Conservation (phyloP, 2,888 invertebrate genomes). For the Nycteola revayana region DNA sequence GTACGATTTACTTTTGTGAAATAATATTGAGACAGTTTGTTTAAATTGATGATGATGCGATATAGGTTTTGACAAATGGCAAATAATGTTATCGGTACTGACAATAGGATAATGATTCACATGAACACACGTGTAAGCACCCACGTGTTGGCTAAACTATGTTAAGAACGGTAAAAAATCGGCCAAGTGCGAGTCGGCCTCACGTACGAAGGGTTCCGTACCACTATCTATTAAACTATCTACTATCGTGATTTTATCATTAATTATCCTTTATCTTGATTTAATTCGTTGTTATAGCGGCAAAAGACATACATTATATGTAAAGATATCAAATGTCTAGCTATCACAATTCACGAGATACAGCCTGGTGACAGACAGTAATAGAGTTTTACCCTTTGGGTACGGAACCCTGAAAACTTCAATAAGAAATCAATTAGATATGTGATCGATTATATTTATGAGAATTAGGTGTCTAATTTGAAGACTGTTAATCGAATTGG, state of each 20-base stretch:
- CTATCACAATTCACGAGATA: too few species aligned
- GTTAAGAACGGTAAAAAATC: slow-evolving; percentile 65
- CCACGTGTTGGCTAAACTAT: slow-evolving; percentile 48
- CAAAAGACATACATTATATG: too few species aligned
- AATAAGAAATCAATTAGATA: slow-evolving; percentile 9
- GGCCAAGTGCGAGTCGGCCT: too few species aligned
- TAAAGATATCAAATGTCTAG: too few species aligned
- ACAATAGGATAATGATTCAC: slow-evolving; percentile 33
- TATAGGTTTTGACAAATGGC: slow-evolving; percentile 20
- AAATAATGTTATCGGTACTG: slow-evolving; percentile 26
- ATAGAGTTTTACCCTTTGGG: slow-evolving; percentile 29
- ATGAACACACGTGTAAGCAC: slow-evolving; percentile 34
- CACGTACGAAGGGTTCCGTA: too few species aligned
- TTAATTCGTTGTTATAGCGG: too few species aligned
- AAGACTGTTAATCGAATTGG: slow-evolving; percentile 20
- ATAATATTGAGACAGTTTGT: slow-evolving; percentile 26
- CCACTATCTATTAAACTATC: too few species aligned
- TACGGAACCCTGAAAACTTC: slow-evolving; percentile 6
- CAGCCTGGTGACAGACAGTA: too few species aligned
- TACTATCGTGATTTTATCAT: too few species aligned
- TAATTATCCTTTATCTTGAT: too few species aligned
- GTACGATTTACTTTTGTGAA: slow-evolving; percentile 9
- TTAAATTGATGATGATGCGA: slow-evolving; percentile 26
- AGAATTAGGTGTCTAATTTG: slow-evolving; percentile 25
- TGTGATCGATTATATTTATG: slow-evolving; percentile 37